Conservation (phyloP, 2,113 vertebrate genomes). For the Calidris pugnax region DNA sequence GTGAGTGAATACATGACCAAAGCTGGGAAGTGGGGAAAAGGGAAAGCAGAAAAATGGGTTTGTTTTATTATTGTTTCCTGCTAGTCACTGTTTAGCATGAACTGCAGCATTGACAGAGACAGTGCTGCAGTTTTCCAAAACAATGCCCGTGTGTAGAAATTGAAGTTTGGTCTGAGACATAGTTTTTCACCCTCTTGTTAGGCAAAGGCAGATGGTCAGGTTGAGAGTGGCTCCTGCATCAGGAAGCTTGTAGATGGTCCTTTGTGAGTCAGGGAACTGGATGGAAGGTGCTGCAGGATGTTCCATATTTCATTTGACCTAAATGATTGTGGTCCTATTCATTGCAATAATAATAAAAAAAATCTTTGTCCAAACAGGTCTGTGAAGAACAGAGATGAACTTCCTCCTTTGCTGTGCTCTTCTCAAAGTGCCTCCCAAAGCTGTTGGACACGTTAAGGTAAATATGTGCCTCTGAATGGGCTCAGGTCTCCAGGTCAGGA, state of each 20-base stretch:
- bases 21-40: not conserved
- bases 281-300: not conserved
- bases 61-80: not conserved
- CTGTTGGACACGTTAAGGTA: accelerated
- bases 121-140: not conserved
- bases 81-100: not conserved
- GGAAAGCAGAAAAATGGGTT: not conserved
- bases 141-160: not conserved
- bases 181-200: accelerated
- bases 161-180: not conserved
- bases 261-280: not conserved
- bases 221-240: not conserved
- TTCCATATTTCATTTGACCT: not conserved
- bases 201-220: not conserved
- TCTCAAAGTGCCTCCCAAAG: not conserved
- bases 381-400: not conserved
- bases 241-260: not conserved
- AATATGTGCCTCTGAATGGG: accelerated
- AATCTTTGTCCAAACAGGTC: not conserved
- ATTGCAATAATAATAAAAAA: not conserved
- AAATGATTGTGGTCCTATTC: not conserved
- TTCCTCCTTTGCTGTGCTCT: not conserved
- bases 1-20: accelerated
- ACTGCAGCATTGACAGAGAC: not conserved
- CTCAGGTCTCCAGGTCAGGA: not conserved